These are phyloP conservation scores for Drosophila koepferae DNA, from an alignment of 2,888 invertebrate species.

Conservation along the genomic window DNA sequence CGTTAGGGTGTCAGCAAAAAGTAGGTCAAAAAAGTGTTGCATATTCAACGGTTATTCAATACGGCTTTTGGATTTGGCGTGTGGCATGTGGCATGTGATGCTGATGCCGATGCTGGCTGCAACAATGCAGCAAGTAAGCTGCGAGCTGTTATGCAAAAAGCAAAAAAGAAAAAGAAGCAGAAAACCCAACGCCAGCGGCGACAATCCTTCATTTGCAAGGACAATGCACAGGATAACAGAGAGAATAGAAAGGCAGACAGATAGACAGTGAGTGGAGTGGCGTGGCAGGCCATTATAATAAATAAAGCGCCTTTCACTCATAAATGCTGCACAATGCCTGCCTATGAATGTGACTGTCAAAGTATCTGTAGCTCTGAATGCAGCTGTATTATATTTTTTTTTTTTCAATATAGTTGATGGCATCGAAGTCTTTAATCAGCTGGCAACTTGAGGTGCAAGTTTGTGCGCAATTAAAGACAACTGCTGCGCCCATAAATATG, in stretches of 20 bases:
- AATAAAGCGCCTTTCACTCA: conserved; percentile 80
- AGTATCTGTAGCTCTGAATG: conserved; percentile 1
- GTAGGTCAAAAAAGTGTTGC: conserved; percentile 78
- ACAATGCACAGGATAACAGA: conserved; percentile 69
- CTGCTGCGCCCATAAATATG: conserved; percentile 69
- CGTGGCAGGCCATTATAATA: conserved; percentile 76
- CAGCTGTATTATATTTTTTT: conserved; percentile 2
- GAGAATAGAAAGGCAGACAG: conserved; percentile 40
- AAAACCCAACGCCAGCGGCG: conserved; percentile 55
- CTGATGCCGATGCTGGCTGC: conserved; percentile 20
- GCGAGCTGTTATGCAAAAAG: conserved; percentile 58
- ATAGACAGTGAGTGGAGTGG: conserved; percentile 30
- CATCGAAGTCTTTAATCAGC: conserved; percentile 59
- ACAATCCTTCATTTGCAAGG: conserved; percentile 80
- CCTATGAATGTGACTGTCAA: conserved; percentile 30
- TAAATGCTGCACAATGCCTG: conserved; percentile 71
- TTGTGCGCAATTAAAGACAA: conserved; percentile 65
- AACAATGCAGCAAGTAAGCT: conserved; percentile 68
- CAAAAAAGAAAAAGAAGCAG: background rate
- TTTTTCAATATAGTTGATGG: conserved; percentile 59
- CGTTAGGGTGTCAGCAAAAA: conserved; percentile 29
- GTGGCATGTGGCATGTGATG: conserved; percentile 16
- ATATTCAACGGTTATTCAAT: conserved; percentile 75
- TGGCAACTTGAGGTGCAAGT: conserved; percentile 33
- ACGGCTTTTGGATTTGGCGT: conserved; percentile 46